Percentiles rank a stretch among this genome's conserved stretches.
Conservation (phyloP, 2,888 invertebrate genomes). For the Dendrolimus pini region DNA sequence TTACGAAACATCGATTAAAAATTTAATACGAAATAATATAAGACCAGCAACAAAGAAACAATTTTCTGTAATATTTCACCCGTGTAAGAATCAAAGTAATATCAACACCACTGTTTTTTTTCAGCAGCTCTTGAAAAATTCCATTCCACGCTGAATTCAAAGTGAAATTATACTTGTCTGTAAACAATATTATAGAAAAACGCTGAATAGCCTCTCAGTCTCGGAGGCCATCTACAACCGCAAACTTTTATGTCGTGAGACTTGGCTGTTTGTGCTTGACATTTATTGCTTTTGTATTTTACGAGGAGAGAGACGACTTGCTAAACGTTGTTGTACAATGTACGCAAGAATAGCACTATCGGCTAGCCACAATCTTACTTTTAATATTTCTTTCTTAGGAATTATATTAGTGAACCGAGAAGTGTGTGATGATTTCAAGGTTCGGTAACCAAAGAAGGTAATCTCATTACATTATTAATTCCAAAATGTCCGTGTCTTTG, state of each 20-base stretch:
- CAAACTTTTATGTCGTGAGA: constrained; percentile 64
- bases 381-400: background rate
- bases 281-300: constrained; percentile 68
- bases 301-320: constrained; percentile 45
- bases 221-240: constrained; percentile 35
- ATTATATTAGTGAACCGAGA: no score
- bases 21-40: no score
- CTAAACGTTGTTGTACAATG: constrained; percentile 39
- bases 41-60: no score
- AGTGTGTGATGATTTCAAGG: no score
- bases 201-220: constrained; percentile 48
- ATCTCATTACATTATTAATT: no score
- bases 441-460: no score
- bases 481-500: no score
- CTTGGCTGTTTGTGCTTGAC: constrained; percentile 63
- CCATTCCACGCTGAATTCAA: constrained; percentile 1
- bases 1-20: no score
- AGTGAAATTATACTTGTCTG: constrained; percentile 5
- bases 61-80: no score
- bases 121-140: background rate
- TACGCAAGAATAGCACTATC: constrained; percentile 9
- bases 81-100: background rate
- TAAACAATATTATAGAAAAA: constrained; percentile 43
- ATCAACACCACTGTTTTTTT: background rate
- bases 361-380: background rate